Evolutionary conservation across 2,797 vertebrate species (phyloP).

Genomic region (Danio choprae): DNA sequence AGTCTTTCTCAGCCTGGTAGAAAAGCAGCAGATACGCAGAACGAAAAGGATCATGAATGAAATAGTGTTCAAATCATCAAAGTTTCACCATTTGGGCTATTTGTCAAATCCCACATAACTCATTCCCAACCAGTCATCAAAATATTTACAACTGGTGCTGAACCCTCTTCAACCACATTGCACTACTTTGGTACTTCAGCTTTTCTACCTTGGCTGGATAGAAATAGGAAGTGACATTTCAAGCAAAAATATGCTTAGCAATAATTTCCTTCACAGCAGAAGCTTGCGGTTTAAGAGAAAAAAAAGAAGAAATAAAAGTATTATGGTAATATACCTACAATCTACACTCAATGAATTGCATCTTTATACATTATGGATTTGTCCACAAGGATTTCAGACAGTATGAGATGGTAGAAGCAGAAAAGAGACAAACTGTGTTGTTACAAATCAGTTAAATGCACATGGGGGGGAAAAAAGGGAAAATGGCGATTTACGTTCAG

Average conservation of each 20-base stretch:
- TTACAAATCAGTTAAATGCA: constrained; percentile 7
- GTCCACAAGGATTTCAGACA: constrained; percentile 19
- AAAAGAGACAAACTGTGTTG: constrained; percentile 9
- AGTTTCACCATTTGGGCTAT: background rate
- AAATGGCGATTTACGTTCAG: constrained; percentile 43
- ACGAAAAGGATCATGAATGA: background rate
- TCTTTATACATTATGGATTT: constrained; percentile 43
- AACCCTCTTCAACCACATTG: constrained; percentile 40
- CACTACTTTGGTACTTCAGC: constrained; percentile 51
- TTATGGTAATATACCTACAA: constrained; percentile 48
- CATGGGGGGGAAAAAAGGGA: constrained; percentile 23
- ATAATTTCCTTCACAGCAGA: constrained; percentile 40
- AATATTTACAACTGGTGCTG: constrained; percentile 45
- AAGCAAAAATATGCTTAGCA: constrained; percentile 29
- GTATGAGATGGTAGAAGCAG: constrained; percentile 5
- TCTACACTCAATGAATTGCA: constrained; percentile 41
- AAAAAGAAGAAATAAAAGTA: background rate
- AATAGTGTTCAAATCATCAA: constrained; percentile 6
- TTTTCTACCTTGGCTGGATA: constrained; percentile 52
- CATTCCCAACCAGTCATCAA: constrained; percentile 4
- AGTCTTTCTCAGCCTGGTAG: constrained; percentile 35
- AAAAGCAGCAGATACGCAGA: constrained; percentile 37
- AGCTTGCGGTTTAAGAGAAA: constrained; percentile 42
- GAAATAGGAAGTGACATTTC: constrained; percentile 41
- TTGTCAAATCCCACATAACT: constrained; percentile 21